Conservation (phyloP, 1,140 invertebrate genomes). For the Heliconius eleuchia region DNA sequence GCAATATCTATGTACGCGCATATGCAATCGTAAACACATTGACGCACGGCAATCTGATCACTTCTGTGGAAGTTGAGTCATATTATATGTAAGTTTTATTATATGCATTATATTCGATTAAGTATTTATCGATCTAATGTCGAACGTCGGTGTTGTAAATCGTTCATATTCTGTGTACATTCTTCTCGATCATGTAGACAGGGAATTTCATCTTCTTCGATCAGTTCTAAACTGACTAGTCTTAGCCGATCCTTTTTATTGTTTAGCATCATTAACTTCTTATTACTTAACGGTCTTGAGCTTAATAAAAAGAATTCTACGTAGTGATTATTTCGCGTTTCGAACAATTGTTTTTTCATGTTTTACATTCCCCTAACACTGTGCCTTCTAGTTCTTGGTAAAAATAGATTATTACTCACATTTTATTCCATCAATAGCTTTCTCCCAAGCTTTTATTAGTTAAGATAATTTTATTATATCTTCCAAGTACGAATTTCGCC, state of each 20-base stretch:
- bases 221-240: slow-evolving; percentile 7
- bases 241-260: slow-evolving; percentile 11
- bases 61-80: slow-evolving; percentile 48
- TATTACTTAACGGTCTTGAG: slow-evolving; percentile 25
- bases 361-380: slow-evolving; percentile 66
- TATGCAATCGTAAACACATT: slow-evolving; percentile 11
- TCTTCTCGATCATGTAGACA: slow-evolving; percentile 36
- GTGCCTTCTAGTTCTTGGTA: slow-evolving; percentile 76
- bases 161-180: slow-evolving; percentile 48
- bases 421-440: slow-evolving; percentile 33
- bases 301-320: slow-evolving; percentile 31
- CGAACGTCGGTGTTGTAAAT: slow-evolving; percentile 56
- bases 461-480: slow-evolving; percentile 28
- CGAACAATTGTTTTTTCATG: slow-evolving; percentile 39
- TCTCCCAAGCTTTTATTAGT: slow-evolving; percentile 28
- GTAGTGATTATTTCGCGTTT: slow-evolving; percentile 37
- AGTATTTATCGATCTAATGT: slow-evolving; percentile 53
- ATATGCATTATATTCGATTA: slow-evolving; percentile 45
- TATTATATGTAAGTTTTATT: slow-evolving; percentile 56
- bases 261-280: background rate
- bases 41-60: slow-evolving; percentile 48
- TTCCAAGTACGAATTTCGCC: slow-evolving; percentile 34
- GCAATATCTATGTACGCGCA: slow-evolving; percentile 28
- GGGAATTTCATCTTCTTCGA: slow-evolving; percentile 25
- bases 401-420: slow-evolving; percentile 53